Conservation (phyloP, 2,888 invertebrate species). For the Rhynchonema sp. region DNA sequence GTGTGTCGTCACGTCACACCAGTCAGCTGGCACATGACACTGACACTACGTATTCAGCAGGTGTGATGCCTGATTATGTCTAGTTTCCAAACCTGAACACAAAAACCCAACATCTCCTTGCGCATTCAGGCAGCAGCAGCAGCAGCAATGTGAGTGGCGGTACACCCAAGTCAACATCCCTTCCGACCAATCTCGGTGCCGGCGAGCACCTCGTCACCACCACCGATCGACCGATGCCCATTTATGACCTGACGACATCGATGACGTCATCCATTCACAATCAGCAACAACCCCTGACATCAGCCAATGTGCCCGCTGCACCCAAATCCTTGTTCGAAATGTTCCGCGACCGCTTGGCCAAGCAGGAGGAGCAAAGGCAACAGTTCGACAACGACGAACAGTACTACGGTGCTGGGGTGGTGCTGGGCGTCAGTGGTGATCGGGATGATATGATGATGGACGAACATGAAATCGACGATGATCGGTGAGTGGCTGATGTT, state of each 20-base stretch:
- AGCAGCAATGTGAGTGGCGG: too few species aligned
- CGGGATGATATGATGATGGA: background rate
- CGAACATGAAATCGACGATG: background rate
- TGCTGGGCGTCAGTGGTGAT: background rate
- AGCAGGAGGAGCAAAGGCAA: background rate
- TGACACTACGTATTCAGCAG: too few species aligned
- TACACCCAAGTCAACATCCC: too few species aligned
- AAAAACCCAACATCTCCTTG: too few species aligned
- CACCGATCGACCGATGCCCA: background rate
- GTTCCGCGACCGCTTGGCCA: background rate
- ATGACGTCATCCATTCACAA: background rate
- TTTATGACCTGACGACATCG: background rate
- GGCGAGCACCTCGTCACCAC: too few species aligned
- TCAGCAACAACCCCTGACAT: background rate
- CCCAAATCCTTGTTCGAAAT: background rate
- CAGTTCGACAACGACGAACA: background rate
- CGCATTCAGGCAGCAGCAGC: too few species aligned
- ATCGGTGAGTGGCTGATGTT: too few species aligned
- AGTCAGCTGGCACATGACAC: too few species aligned
- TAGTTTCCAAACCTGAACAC: too few species aligned
- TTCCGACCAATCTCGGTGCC: too few species aligned
- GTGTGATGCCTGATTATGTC: too few species aligned
- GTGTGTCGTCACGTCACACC: too few species aligned
- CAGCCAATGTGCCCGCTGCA: background rate
- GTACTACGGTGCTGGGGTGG: background rate